A percentile compares a stretch with the other conserved stretches of the same genome.
These are phyloP conservation scores for Scaptomyza parva DNA, from an alignment of 2,888 invertebrate genomes.

Conservation along the genomic window DNA sequence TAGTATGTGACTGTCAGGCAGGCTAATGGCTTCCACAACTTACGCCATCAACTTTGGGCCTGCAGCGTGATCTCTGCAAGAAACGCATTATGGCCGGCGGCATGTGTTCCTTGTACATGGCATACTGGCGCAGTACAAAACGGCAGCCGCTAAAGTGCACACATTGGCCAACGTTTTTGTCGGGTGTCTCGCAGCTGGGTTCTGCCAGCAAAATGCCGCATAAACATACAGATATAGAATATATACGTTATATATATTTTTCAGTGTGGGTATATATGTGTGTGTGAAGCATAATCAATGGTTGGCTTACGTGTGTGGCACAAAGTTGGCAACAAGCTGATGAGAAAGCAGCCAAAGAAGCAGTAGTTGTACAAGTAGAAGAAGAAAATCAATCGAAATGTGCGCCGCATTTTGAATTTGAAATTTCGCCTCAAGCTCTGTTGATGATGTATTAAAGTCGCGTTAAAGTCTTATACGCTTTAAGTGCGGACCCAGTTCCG, in stretches of 20 bases:
- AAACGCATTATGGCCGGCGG: constrained; percentile 71
- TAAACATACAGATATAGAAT: constrained; percentile 10
- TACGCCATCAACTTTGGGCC: constrained; percentile 69
- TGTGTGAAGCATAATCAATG: constrained; percentile 48
- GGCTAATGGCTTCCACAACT: constrained; percentile 53
- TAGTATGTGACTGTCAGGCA: constrained; percentile 21
- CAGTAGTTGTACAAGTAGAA: constrained; percentile 47
- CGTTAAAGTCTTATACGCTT: constrained; percentile 70
- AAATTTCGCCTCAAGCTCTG: constrained; percentile 44
- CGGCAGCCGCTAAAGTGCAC: constrained; percentile 71
- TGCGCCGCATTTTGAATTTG: constrained; percentile 69
- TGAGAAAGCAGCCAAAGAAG: constrained; percentile 21
- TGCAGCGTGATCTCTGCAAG: constrained; percentile 69
- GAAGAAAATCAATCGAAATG: constrained; percentile 74
- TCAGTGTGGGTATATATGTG: constrained; percentile 13
- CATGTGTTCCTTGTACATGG: constrained; percentile 75
- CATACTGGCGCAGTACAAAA: constrained; percentile 66
- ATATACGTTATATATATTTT: constrained; percentile 7
- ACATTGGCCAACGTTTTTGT: constrained; percentile 64
- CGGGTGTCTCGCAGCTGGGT: constrained; percentile 69
- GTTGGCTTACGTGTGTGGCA: constrained; percentile 70
- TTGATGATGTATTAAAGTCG: constrained; percentile 70
- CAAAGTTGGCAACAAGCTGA: constrained; percentile 64
- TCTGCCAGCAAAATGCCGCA: constrained; percentile 36
- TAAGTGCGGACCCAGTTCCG: constrained; percentile 42